Conservation (phyloP, 2,888 invertebrate species). For the Antheraea assamensis region DNA sequence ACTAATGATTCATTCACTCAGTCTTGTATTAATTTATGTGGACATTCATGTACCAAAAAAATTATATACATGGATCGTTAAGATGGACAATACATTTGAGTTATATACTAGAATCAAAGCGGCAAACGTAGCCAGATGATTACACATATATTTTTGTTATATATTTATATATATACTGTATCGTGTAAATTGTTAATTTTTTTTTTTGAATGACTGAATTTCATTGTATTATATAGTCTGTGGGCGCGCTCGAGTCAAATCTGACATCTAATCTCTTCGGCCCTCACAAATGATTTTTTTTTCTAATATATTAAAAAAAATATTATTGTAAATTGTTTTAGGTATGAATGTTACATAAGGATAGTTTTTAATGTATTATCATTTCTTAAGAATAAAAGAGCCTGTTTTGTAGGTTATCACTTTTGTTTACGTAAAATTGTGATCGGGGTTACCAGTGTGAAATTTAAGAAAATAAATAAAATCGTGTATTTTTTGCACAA, state of each 20-base stretch:
- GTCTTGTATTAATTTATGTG: conserved; percentile 45
- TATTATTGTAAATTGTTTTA: conserved; percentile 77
- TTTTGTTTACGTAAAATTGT: conserved; percentile 7
- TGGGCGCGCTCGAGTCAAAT: conserved; percentile 33
- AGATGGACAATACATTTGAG: conserved; percentile 53
- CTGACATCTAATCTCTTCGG: conserved; percentile 27
- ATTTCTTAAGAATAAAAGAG: conserved; percentile 67
- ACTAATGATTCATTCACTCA: conserved; percentile 24
- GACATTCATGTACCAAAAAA: conserved; percentile 74
- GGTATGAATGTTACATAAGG: conserved; percentile 73
- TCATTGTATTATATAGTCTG: conserved; percentile 50
- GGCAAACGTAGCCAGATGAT: conserved; percentile 33
- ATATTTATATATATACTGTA: conserved; percentile 60
- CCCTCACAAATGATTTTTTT: conserved; percentile 36
- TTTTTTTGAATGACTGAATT: conserved; percentile 68
- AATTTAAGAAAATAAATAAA: not conserved
- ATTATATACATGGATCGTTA: conserved; percentile 48
- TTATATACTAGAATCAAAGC: conserved; percentile 35
- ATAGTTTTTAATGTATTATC: conserved; percentile 74
- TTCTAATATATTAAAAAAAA: conserved; percentile 54
- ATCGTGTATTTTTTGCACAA: not conserved
- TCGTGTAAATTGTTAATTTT: conserved; percentile 69
- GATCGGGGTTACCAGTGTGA: conserved; percentile 8
- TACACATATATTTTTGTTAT: conserved; percentile 77
- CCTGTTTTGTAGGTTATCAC: conserved; percentile 11